Evolutionary conservation across 2,888 invertebrate genomes (phyloP), one percentile per base, ranked within the genome.

Genomic region (Cylloceria caligata): DNA sequence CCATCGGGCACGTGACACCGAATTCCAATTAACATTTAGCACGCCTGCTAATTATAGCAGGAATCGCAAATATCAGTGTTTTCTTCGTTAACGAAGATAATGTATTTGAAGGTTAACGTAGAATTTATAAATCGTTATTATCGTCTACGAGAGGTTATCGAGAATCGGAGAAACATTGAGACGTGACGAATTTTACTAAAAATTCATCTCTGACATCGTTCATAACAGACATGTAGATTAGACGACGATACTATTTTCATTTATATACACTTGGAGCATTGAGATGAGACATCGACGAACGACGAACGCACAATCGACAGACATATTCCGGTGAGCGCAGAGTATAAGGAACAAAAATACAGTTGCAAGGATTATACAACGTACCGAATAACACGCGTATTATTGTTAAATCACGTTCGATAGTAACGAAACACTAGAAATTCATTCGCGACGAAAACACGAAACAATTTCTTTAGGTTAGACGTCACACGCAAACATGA

Each of bases 401-500:
- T 7, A 9, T 19, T 34, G 16, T 36, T 9, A n/a, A 60, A 34
- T 16, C 16, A 60, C 60, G 16, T 16, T 60, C 60, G 2, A 34
- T 34, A 60, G 34, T 34, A 34, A 16, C 19, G 36, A 60, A 34
- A 60, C 60, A 19, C 60, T 3, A 34, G 65, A 75, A 79, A 71
- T 49, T 79, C 73, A 78, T 71, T 74, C 45, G 57, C 78, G 60
- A 49, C 65, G 49, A 49, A 49, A 45, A 36, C 52, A 67, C 68
- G 71, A 71, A 75, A 81, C 49, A 49, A 72, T 81, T 64, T 47
- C 34, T 62, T 69, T 83, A 89, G 89, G 89, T 89, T 89, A 90
- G 86, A 87, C 84, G 87, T 87, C 88, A 88, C 87, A 83, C 88
- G 81, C 88, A 80, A 83, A 6, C 68, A 64, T 52, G 75, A 62